phyloP scores from a whole-genome alignment of 2,888 invertebrate genomes.

The Thymelicus acteon region DNA sequence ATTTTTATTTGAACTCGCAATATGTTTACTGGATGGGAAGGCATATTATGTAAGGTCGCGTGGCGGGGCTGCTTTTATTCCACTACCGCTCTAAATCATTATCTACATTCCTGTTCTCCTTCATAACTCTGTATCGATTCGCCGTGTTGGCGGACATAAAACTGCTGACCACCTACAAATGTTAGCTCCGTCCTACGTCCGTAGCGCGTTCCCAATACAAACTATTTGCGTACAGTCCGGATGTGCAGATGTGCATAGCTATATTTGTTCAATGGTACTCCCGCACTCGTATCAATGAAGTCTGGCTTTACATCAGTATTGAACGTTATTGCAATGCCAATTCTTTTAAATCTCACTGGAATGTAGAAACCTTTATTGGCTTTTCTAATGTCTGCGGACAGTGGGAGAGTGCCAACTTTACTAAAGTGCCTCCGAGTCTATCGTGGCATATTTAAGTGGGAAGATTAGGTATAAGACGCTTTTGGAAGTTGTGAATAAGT shows the following conservation, averaged over 20 bases:
- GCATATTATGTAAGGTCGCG: conserved; percentile 54
- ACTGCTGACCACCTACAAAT: conserved; percentile 36
- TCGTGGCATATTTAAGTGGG: conserved; percentile 30
- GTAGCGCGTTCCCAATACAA: conserved; percentile 18
- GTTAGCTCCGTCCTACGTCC: conserved; percentile 25
- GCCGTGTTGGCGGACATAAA: conserved; percentile 36
- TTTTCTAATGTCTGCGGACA: conserved; percentile 34
- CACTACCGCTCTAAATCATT: conserved; percentile 63
- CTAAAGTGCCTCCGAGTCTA: conserved; percentile 29
- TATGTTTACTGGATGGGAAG: conserved; percentile 32
- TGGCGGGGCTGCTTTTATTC: conserved; percentile 67
- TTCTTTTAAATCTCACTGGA: conserved; percentile 20
- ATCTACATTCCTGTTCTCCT: conserved; percentile 68
- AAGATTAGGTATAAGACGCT: conserved; percentile 28
- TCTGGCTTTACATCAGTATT: conserved; percentile 18
- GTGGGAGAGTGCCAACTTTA: conserved; percentile 39
- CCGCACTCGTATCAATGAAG: conserved; percentile 14
- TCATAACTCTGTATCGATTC: conserved; percentile 66
- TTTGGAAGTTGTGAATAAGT: conserved; percentile 1
- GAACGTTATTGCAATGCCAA: conserved; percentile 12
- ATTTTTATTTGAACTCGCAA: conserved; percentile 29
- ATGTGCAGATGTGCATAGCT: conserved; percentile 23
- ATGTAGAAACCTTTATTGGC: conserved; percentile 38
- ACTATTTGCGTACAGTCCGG: conserved; percentile 25
- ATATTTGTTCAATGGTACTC: conserved; percentile 7